Conservation (phyloP, 1,140 invertebrate genomes). For the Cyclina sinensis region DNA sequence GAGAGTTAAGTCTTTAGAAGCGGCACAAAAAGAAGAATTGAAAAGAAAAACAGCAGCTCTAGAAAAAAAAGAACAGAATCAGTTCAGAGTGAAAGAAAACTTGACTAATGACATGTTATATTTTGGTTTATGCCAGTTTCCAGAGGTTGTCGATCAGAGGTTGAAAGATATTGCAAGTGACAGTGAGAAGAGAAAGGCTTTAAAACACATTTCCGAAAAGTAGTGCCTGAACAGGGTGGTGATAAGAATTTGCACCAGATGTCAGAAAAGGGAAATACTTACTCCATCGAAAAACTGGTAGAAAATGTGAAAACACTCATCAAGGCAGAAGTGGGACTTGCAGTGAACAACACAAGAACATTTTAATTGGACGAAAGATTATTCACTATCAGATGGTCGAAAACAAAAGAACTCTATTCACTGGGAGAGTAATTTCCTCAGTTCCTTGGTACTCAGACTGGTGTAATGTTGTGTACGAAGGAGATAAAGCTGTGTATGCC, state of each 20-base stretch:
- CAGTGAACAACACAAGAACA: background rate
- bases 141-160: background rate
- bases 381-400: conserved; percentile 21
- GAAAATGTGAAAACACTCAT: conserved; percentile 43
- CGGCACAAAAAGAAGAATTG: background rate
- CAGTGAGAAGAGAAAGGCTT: conserved; percentile 52
- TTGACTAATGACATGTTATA: conserved; percentile 57
- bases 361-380: conserved; percentile 34
- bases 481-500: conserved; percentile 16
- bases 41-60: conserved; percentile 33
- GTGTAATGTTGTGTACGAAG: conserved; percentile 42
- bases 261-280: background rate
- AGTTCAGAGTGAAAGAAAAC: conserved; percentile 15
- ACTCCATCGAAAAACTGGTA: conserved; percentile 5
- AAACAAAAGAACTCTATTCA: background rate
- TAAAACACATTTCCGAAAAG: conserved; percentile 54
- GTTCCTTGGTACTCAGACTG: conserved; percentile 20
- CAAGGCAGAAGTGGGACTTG: background rate
- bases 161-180: background rate
- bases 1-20: background rate
- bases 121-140: conserved; percentile 66
- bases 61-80: conserved; percentile 35
- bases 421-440: conserved; percentile 15
- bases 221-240: conserved; percentile 19
- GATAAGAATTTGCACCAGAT: conserved; percentile 21